These are phyloP conservation scores for Pseudonaja textilis DNA, from an alignment of 2,113 vertebrate genomes.

Conservation along the genomic window DNA sequence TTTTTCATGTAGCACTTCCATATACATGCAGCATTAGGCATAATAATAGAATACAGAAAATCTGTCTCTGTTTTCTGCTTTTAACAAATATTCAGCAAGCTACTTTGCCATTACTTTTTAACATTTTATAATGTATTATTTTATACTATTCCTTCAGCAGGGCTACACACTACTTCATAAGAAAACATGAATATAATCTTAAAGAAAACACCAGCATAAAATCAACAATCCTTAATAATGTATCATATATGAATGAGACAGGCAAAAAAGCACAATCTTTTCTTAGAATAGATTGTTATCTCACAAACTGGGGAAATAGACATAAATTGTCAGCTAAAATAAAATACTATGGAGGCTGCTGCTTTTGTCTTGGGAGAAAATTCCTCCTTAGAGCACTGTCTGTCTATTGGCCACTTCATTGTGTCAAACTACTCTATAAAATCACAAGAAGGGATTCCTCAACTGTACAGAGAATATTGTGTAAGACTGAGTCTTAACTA, in stretches of 20 bases:
- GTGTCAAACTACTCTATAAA: not conserved
- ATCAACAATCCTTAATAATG: not conserved
- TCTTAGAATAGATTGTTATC: not conserved
- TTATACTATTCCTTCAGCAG: not conserved
- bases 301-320: not conserved
- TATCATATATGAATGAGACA: not conserved
- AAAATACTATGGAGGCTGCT: not conserved
- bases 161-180: not conserved
- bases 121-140: not conserved
- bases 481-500: not conserved
- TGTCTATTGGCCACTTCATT: not conserved
- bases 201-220: not conserved
- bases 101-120: not conserved
- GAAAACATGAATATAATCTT: not conserved
- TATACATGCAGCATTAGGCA: not conserved
- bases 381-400: not conserved
- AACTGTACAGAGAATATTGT: not conserved
- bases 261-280: not conserved
- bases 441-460: not conserved
- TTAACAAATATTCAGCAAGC: slow-evolving; percentile 4
- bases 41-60: not conserved
- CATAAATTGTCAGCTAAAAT: not conserved
- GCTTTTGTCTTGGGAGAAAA: not conserved
- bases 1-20: not conserved
- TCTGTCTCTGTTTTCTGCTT: not conserved